Evolutionary conservation across 37 sponge, comb jelly and placozoan species (phyloP), one percentile per base, ranked within the genome.

Genomic region (Beroe ovata): DNA sequence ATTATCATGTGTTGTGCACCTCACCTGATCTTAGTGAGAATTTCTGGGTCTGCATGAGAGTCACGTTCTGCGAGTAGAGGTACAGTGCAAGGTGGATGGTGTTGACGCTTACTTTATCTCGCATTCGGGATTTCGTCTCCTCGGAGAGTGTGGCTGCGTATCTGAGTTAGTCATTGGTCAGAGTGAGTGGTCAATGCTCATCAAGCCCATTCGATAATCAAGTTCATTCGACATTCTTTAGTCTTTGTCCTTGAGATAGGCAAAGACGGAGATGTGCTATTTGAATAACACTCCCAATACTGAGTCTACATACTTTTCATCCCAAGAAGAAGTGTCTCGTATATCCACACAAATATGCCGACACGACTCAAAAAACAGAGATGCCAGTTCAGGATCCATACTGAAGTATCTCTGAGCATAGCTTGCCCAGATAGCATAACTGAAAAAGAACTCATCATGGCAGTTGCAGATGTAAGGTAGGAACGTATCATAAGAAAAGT

Each of bases 21-120:
- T n/a, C 34, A 66, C 69, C 69, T 66, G 84, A 77, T 42, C 84
- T 11, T n/a, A 77, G 84, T 39, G 84, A 77, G 38, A 77, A 77
- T 54, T 77, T 77, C 28, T 77, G 84, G 26, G 84, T 77, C 54
- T 77, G 84, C 84, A 77, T 77, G 28, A 39, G 84, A 25, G 84
- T 77, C 23, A 77, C 84, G 22, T 77, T 77, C 84, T 77, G 84
- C 4, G 84, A 77, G 84, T 77, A 77, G 38, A 77, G 35, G 84
- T 77, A 77, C 20, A 77, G 84, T 38, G 84, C 84, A 40, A 77
- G 84, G 28, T 77, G 84, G 54, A 77, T 40, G 8, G 84, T 42
- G 54, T 77, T 77, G 26, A 77, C 84, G n/a, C 84, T 77, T 0
- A 39, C 42, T 42, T 77, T 77, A 28, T 42, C 84, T 20, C 54